phyloP scores from a whole-genome alignment of 2,113 vertebrate genomes.

The Psilopogon haemacephalus region DNA sequence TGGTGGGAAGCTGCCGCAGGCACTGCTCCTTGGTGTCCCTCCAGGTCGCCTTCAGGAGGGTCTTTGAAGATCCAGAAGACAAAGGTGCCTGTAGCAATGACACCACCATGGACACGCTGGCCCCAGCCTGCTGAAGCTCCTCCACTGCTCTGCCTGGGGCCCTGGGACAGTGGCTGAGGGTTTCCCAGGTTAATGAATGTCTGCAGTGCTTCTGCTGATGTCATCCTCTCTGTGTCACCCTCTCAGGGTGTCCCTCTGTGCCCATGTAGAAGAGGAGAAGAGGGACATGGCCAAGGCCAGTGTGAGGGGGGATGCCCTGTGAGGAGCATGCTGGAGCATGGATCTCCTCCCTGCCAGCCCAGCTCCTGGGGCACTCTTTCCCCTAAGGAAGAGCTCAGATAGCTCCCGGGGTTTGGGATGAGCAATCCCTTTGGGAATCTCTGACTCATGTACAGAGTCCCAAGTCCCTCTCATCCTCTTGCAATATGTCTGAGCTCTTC shows the following conservation, averaged over 20 bases:
- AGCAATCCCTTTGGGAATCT: not conserved
- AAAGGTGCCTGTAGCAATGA: fast-evolving
- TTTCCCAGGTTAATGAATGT: not conserved
- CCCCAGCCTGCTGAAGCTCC: not conserved
- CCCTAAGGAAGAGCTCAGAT: fast-evolving
- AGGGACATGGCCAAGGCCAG: fast-evolving
- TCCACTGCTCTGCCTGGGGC: not conserved
- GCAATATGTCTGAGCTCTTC: not conserved
- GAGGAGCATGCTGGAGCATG: fast-evolving
- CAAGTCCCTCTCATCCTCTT: not conserved
- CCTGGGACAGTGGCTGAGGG: fast-evolving
- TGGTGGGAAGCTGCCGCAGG: not conserved
- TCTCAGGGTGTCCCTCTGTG: fast-evolving
- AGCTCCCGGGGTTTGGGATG: too few relatives aligned
- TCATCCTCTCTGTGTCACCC: not conserved
- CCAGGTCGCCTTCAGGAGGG: not conserved
- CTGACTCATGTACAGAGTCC: not conserved
- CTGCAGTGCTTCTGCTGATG: fast-evolving
- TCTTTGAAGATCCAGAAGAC: not conserved
- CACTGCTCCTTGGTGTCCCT: not conserved
- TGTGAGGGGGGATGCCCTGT: not conserved
- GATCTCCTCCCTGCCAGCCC: not conserved
- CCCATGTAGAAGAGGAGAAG: not conserved
- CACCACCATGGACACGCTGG: fast-evolving
- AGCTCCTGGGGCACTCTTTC: fast-evolving